Percentiles rank a stretch among this genome's conserved stretches.
Evolutionary conservation across 2,888 invertebrate species (phyloP).

Genomic region (Asteroscopus sphinx): DNA sequence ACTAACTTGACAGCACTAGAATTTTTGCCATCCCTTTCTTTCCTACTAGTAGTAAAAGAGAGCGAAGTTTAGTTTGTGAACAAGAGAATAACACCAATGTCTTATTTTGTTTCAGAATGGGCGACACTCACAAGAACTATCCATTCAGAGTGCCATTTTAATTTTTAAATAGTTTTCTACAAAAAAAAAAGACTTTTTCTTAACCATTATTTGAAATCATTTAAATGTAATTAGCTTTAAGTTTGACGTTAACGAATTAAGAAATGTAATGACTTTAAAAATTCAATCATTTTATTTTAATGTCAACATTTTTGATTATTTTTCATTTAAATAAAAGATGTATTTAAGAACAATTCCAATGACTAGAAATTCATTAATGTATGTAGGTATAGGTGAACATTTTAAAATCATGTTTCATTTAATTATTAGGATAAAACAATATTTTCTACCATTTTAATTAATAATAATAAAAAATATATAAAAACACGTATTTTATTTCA

Average conservation of each 20-base stretch:
- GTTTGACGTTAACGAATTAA: background rate
- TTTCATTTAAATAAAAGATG: too few relatives aligned
- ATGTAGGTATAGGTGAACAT: too few relatives aligned
- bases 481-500: background rate
- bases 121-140: slow-evolving; percentile 83
- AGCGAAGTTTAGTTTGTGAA: too few relatives aligned
- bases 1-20: too few relatives aligned
- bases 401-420: background rate
- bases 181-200: background rate
- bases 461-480: background rate
- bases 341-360: too few relatives aligned
- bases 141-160: slow-evolving; percentile 85
- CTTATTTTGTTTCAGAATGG: slow-evolving; percentile 78
- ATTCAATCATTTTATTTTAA: background rate
- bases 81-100: background rate
- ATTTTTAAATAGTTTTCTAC: background rate
- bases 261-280: background rate
- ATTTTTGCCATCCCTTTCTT: too few relatives aligned
- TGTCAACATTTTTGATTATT: background rate
- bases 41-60: too few relatives aligned
- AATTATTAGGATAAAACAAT: background rate
- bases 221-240: background rate
- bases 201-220: background rate
- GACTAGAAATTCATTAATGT: too few relatives aligned
- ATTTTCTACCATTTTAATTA: background rate